Base-by-base conservation (phyloP, 2,797 vertebrate genomes). In the Hydrophis major region DNA sequence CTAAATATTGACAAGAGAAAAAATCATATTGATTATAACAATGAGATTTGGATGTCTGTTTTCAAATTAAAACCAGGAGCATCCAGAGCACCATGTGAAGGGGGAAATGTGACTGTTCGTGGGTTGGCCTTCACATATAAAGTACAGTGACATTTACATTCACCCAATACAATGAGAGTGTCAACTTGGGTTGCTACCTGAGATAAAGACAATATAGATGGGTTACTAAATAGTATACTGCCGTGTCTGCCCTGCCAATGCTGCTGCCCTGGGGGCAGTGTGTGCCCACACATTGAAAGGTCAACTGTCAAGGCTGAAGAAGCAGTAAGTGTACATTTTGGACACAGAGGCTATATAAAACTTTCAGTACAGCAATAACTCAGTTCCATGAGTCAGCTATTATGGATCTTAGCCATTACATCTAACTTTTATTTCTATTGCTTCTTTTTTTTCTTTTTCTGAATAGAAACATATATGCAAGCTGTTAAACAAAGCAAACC, bases 301-400 rank as follows among this genome's bases (percentile, higher is more conserved):
- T 97, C 97, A 97, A 96, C 96, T 97, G 97, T 97, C 96, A 97
- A 97, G 95, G 96, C 95, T 97, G 95, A 96, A 97, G 97, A 95
- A 97, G 96, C 96, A 96, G 95, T 97, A 97, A 97, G 95, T 95
- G 96, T 96, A 97, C 12, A 12, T 93, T 96, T 96, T 95, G 96
- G 97, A 95, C 96, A 94, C 95, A 96, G 96, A 97, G 96, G 95
- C 96, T 96, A 97, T 97, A 95, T 96, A 95, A 91, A 96, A 97
- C 95, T 96, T 97, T 97, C 95, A 96, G 94, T 96, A 97, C 94
- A 97, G 97, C 96, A 97, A 96, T 97, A 97, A 96, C 94, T 97
- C 94, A 95, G 97, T 95, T 95, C 96, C 96, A 74, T 96, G 95
- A 95, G 94, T 97, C 96, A 96, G 94, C 95, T 96, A 92, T 96